These are phyloP conservation scores for Ptiloglossa arizonensis DNA, from an alignment of 1,140 invertebrate species.

Conservation along the genomic window DNA sequence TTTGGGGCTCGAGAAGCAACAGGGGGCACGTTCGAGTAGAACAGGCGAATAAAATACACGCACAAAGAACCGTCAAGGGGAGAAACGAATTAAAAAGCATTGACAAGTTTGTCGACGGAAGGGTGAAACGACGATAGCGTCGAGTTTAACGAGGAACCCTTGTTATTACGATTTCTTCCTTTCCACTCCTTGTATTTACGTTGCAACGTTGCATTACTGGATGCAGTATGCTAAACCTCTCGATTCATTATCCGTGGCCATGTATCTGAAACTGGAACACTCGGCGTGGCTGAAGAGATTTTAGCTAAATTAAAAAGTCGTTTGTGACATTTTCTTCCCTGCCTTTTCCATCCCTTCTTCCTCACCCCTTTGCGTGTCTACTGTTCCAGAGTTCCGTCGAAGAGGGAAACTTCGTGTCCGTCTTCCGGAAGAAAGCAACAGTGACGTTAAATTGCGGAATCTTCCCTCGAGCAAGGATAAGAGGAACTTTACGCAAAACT, in stretches of 20 bases:
- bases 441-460: slow-evolving; percentile 27
- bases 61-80: background rate
- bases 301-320: slow-evolving; percentile 65
- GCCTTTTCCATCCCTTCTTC: background rate
- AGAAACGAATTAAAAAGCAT: slow-evolving; percentile 8
- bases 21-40: too few species aligned
- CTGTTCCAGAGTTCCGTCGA: slow-evolving; percentile 20
- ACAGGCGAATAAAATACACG: background rate
- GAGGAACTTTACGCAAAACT: background rate
- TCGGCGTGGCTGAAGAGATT: slow-evolving; percentile 48
- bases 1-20: too few species aligned
- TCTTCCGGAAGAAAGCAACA: slow-evolving; percentile 41
- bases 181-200: background rate
- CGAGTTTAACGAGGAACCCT: slow-evolving; percentile 10
- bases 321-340: slow-evolving; percentile 26
- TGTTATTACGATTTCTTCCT: slow-evolving; percentile 8
- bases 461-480: slow-evolving; percentile 17
- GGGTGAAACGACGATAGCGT: background rate
- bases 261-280: slow-evolving; percentile 5
- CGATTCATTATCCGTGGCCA: slow-evolving; percentile 20
- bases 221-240: slow-evolving; percentile 30
- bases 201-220: background rate
- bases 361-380: slow-evolving; percentile 7
- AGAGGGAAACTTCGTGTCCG: slow-evolving; percentile 1
- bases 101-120: background rate